Conservation (phyloP, 2,888 invertebrate genomes). For the Leistus spinibarbis region DNA sequence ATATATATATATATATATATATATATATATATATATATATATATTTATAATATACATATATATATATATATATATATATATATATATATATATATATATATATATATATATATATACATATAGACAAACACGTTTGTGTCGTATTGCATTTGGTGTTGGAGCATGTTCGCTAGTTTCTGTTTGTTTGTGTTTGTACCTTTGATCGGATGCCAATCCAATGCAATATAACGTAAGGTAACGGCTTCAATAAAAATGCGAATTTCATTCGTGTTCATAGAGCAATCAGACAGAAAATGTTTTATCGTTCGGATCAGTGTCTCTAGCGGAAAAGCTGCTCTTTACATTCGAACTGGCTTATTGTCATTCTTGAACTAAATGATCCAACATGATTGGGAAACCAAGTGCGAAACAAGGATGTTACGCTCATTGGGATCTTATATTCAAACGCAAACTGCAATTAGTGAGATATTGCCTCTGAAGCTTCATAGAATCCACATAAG, state of each 20-base stretch:
- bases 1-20: too few species aligned
- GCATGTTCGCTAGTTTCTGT: neutral
- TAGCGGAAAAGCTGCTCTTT: neutral
- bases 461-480: neutral
- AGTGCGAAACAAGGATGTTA: too few species aligned
- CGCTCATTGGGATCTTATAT: too few species aligned
- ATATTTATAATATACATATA: too few species aligned
- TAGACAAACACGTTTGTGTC: neutral
- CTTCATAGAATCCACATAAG: too few species aligned
- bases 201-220: neutral
- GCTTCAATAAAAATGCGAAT: slow-evolving; percentile 2
- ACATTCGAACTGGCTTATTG: neutral
- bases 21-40: too few species aligned
- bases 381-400: neutral
- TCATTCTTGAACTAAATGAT: neutral
- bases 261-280: neutral
- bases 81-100: too few species aligned
- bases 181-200: neutral
- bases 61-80: too few species aligned
- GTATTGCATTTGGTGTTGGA: neutral
- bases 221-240: slow-evolving; percentile 3
- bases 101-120: too few species aligned
- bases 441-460: too few species aligned
- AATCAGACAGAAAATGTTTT: neutral
- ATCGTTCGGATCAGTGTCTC: neutral